A percentile compares a stretch with the other conserved stretches of the same genome.
Evolutionary conservation across 2,888 invertebrate genomes (phyloP).

Genomic region (Temnothorax unifasciatus): DNA sequence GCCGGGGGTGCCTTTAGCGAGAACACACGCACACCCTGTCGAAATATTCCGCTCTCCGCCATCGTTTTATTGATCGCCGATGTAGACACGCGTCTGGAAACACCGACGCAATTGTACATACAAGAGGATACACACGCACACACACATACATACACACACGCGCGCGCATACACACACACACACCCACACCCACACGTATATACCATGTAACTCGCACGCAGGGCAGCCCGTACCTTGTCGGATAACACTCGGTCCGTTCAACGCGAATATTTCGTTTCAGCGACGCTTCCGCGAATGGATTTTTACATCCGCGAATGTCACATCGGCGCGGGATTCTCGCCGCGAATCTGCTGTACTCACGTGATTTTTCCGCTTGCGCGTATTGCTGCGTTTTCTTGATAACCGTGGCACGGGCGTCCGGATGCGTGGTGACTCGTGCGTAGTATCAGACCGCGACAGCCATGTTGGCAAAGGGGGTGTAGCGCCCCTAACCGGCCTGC

Average conservation of each 20-base stretch:
- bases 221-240: constrained; percentile 21
- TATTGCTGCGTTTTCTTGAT: constrained; percentile 22
- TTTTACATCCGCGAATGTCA: background rate
- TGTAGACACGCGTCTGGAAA: constrained; percentile 68
- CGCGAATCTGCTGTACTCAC: constrained; percentile 39
- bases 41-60: constrained; percentile 75
- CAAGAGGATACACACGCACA: constrained; percentile 18
- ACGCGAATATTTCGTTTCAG: background rate
- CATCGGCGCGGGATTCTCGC: background rate
- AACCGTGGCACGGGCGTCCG: constrained; percentile 57
- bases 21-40: constrained; percentile 63
- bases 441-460: constrained; percentile 79
- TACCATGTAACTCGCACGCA: constrained; percentile 18
- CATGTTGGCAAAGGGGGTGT: constrained; percentile 76
- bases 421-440: constrained; percentile 75
- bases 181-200: background rate
- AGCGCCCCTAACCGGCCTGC: constrained; percentile 76
- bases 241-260: background rate
- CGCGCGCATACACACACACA: background rate
- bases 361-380: constrained; percentile 35
- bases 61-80: constrained; percentile 82
- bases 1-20: background rate
- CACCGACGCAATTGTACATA: constrained; percentile 47
- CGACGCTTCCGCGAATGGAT: background rate
- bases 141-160: background rate